Percentiles rank a stretch among this genome's conserved stretches.
Conservation (phyloP, 2,888 invertebrate species). For the Mimumesa dahlbomi region DNA sequence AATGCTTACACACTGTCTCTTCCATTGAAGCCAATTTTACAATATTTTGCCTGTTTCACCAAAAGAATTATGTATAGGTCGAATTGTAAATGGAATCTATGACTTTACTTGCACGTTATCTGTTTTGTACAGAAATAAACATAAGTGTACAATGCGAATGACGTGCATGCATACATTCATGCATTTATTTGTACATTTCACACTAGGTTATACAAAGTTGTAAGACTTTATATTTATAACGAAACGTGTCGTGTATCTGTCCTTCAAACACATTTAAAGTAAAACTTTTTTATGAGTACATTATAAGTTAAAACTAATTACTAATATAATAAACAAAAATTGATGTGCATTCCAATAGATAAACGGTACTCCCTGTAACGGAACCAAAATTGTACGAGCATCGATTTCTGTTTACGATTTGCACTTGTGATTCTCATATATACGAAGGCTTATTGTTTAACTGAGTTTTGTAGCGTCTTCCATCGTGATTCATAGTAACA, state of each 20-base stretch:
- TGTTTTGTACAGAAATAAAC: slow-evolving; percentile 21
- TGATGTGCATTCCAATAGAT: slow-evolving; percentile 34
- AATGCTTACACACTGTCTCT: slow-evolving; percentile 35
- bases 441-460: slow-evolving; percentile 28
- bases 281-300: slow-evolving; percentile 39
- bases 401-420: slow-evolving; percentile 29
- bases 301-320: slow-evolving; percentile 30
- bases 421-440: slow-evolving; percentile 16
- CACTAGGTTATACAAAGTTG: slow-evolving; percentile 25
- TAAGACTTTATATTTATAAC: slow-evolving; percentile 34
- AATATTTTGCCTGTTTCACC: slow-evolving; percentile 18
- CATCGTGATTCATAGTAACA: slow-evolving; percentile 27
- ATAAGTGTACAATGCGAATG: slow-evolving; percentile 9
- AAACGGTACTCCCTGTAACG: slow-evolving; percentile 34
- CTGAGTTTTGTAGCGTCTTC: slow-evolving; percentile 52
- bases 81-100: slow-evolving; percentile 13
- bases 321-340: slow-evolving; percentile 14
- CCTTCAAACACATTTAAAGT: slow-evolving; percentile 31
- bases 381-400: slow-evolving; percentile 50
- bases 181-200: slow-evolving; percentile 48
- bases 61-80: slow-evolving; percentile 9
- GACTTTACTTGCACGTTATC: slow-evolving; percentile 1
- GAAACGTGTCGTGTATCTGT: slow-evolving; percentile 29
- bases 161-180: slow-evolving; percentile 28
- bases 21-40: slow-evolving; percentile 45